Base-by-base conservation (phyloP, 37 sponge, comb jelly and placozoan species). In the Oopsacas minuta region DNA sequence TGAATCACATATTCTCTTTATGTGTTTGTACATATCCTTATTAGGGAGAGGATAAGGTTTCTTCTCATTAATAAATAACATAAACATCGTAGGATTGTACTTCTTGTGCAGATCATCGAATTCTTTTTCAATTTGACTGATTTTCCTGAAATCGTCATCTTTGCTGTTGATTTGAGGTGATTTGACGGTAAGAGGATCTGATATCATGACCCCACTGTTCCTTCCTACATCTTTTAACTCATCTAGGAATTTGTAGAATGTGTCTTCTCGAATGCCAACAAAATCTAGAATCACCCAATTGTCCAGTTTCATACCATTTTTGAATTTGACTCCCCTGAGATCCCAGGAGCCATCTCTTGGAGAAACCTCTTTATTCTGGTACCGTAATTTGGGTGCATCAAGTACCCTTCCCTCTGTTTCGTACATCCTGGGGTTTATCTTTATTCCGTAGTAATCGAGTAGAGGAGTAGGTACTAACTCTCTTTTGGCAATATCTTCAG, bases 1-100 rank as follows among this genome's bases (percentile, higher is more conserved):
- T 38, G 85, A 83, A 69, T 93, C 94, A 37, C 89, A 91, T 23
- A 87, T 49, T 0, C 83, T 38, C 52, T 93, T 93, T 36, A 93
- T 85, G 23, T 87, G 83, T 52, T 52, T 37, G 39, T 38, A 37
- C 84, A 87, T 61, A 5, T 42, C 75, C 75, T 61, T 61, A n/a
- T 61, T 61, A n/a, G 75, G 75, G 30, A 61, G 75, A 20, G 75
- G 75, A 34, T 32, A 61, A 3, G 75, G 75, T 34, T 61, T 61
- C 75, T 61, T 61, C 30, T 61, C 75, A 34, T 61, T 61, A 7
- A 61, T 25, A 61, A 61, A 61, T 12, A 61, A 5, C 30, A 61
- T 61, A 34, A 61, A 61, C 75, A 61, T 61, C 17, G 30, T 12
- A 5, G 75, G 75, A n/a, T 61, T 61, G 75, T 61, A 61, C 30